Evolutionary conservation across 2,113 vertebrate genomes (phyloP).

Genomic region (Odontesthes bonariensis): DNA sequence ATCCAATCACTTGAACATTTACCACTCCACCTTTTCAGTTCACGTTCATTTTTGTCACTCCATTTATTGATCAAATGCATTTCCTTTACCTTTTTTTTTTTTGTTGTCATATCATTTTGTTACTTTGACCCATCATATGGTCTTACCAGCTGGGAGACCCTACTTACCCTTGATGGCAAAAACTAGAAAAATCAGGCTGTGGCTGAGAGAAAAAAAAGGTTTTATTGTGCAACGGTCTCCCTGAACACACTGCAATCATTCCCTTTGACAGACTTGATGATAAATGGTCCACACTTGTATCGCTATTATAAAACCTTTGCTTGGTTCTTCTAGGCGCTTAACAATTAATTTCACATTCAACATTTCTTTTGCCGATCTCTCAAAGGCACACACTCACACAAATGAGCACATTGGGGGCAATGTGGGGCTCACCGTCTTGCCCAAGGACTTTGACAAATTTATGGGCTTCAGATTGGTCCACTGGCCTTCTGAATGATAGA

Average conservation of each 20-base stretch:
- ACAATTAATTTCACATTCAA: neutral
- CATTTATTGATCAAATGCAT: neutral
- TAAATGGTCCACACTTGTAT: neutral
- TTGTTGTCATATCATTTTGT: neutral
- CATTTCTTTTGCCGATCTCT: neutral
- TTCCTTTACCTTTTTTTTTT: neutral
- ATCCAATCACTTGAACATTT: too few relatives aligned
- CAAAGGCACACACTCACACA: too few relatives aligned
- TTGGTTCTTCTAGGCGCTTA: neutral
- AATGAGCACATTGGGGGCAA: neutral
- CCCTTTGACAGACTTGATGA: neutral
- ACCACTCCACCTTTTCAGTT: neutral
- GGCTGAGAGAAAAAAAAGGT: neutral
- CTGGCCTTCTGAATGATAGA: neutral
- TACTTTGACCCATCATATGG: too few relatives aligned
- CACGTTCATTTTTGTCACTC: neutral
- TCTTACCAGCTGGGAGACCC: too few relatives aligned
- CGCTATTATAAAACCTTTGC: too few relatives aligned
- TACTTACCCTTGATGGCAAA: neutral
- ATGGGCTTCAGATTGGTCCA: too few relatives aligned
- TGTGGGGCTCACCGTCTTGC: neutral
- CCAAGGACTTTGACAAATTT: too few relatives aligned
- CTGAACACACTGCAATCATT: neutral
- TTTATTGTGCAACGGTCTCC: neutral
- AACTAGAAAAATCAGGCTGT: constrained; percentile 13